Base-by-base conservation (phyloP, 2,888 invertebrate genomes). In the Selenia dentaria region DNA sequence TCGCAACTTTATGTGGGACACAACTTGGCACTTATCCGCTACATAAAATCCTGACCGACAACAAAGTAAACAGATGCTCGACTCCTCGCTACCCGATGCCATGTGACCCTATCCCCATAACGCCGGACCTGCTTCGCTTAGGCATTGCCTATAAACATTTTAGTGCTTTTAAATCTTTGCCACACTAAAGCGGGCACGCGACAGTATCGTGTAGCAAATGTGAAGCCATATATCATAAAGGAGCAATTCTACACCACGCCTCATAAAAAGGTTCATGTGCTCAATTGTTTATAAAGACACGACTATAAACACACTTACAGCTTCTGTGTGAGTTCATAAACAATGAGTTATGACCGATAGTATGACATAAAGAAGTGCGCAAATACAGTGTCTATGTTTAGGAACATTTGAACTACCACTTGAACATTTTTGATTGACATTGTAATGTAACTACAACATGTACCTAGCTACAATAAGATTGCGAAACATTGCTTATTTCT, bases 261-360 rank as follows among this genome's bases (percentile, higher is more conserved):
- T 58, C 55, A 36, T 53, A 53, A 53, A 53, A 48, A 29, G 51
- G 45, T 38, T 44, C 31, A 37, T 44, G 22, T 20, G 14, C 25
- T 27, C 51, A 39, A 51, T 59, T 62, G 60, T 66, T 60, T 63
- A 60, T 55, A 46, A 61, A 60, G 51, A 44, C 39, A 51, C 39
- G 51, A 52, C 59, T 62, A 74, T 76, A 74, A 79, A 62, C 73
- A 75, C 52, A 46, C 47, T 46, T 66, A 67, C 70, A 66, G 61
- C 64, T 75, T 73, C 61, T 69, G 67, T 68, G 64, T 57, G 51
- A 59, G 61, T 67, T 65, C 67, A 74, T 74, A 74, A 79, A 78
- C 73, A 78, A 72, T 70, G 74, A 56, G 74, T 79, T 71, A 71
- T 59, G 51, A 43, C 14, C 64, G 63, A 67, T 16, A 16, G 16